Percentiles rank a stretch among this genome's conserved stretches.
Evolutionary conservation across 2,888 invertebrate species (phyloP).

Genomic region (Micoletzkya japonica): DNA sequence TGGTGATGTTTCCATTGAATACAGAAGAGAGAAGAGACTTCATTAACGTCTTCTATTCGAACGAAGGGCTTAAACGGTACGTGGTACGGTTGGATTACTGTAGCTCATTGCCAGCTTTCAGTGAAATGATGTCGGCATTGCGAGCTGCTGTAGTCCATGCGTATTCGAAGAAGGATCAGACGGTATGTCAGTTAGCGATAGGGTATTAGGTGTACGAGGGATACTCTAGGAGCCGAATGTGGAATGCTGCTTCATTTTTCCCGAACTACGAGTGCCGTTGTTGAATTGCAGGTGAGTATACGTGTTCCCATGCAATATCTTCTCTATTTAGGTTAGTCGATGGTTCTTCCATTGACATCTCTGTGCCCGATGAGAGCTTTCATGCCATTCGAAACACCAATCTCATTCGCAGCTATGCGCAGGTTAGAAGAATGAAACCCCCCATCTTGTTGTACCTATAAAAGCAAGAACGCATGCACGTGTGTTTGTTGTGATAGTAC

Average conservation of each 20-base stretch:
- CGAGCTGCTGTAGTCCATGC: conserved; percentile 10
- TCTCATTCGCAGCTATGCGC: conserved; percentile 5
- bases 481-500: no score
- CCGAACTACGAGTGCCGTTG: conserved; percentile 6
- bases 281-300: conserved; percentile 11
- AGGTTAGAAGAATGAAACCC: background rate
- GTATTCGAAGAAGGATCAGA: background rate
- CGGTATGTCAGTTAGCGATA: background rate
- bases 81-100: background rate
- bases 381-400: conserved; percentile 15
- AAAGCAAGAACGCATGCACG: no score
- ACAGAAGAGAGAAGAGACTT: background rate
- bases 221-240: background rate
- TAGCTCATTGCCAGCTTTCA: background rate
- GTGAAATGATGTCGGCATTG: conserved; percentile 18
- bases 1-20: conserved; percentile 7
- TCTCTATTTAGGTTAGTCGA: background rate
- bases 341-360: conserved; percentile 16
- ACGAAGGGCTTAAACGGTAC: conserved; percentile 15
- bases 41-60: background rate
- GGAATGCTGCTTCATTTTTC: conserved; percentile 15
- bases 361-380: background rate
- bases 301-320: background rate
- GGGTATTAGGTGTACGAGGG: background rate
- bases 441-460: background rate